Evolutionary conservation across 1,140 invertebrate genomes (phyloP).

Genomic region (Octopus bimaculoides): DNA sequence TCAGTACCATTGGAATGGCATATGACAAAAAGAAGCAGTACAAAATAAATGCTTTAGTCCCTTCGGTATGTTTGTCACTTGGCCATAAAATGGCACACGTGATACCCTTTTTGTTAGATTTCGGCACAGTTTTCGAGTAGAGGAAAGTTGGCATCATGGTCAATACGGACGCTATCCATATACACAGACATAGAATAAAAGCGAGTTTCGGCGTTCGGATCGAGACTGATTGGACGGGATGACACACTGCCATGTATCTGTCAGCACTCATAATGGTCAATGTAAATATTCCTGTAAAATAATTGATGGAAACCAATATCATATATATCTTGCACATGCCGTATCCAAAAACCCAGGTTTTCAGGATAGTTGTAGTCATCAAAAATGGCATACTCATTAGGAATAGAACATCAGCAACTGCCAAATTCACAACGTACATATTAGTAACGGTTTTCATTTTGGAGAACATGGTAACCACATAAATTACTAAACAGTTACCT

Average conservation of each 20-base stretch:
- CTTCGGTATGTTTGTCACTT: conserved; percentile 26
- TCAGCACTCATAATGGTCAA: conserved; percentile 92
- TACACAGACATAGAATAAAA: conserved; percentile 44
- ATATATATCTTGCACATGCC: conserved; percentile 80
- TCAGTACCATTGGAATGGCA: conserved; percentile 82
- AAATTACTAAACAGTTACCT: conserved; percentile 92
- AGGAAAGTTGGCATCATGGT: conserved; percentile 80
- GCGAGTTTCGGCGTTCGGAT: conserved; percentile 45
- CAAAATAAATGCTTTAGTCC: conserved; percentile 35
- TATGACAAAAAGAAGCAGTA: conserved; percentile 90
- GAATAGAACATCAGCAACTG: conserved; percentile 91
- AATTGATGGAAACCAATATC: conserved; percentile 89
- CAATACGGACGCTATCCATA: conserved; percentile 54
- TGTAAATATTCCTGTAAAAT: conserved; percentile 90
- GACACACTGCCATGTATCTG: conserved; percentile 91
- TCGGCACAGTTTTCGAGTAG: conserved; percentile 67
- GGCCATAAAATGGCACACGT: conserved; percentile 35
- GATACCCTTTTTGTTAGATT: conserved; percentile 1
- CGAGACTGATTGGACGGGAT: conserved; percentile 82
- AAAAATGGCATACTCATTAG: conserved; percentile 89
- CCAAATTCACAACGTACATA: conserved; percentile 91
- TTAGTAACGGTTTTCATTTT: conserved; percentile 97
- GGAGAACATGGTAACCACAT: conserved; percentile 77
- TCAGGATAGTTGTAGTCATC: conserved; percentile 77
- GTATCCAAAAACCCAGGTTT: conserved; percentile 83